Base-by-base conservation (phyloP, 2,888 invertebrate genomes). In the Maniola hyperantus region DNA sequence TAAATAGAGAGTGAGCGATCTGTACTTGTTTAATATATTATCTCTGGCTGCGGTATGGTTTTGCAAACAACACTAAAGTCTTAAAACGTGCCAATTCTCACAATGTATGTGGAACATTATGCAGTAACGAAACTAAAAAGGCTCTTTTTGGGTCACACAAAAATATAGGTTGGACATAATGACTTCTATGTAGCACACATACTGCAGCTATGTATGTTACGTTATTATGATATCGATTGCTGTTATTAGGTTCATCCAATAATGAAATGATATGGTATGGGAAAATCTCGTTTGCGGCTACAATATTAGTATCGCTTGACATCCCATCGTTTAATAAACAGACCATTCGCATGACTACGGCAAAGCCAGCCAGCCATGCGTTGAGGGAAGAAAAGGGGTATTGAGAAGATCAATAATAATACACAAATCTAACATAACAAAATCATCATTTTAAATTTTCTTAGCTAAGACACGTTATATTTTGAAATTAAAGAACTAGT, bases 131-230 rank as follows among this genome's bases (percentile, higher is more conserved):
- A 46, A 57, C 57, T 42, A 57, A 39, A 59, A 59, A 59, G 13
- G 46, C 33, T 44, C 26, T 46, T 59, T 59, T 59, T 59, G 59
- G 59, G 59, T 59, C 59, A 48, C 15, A 59, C 34, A 34, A 48
- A 48, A 59, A 48, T 48, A 48, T 59, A 59, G 59, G 59, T 59
- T 59, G 59, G 15, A 33, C 46, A 48, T 59, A 59, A 48, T 34
- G 33, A 59, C 59, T 33, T 46, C 34, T 42, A 42, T 59, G 42
- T 44, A 58, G 58, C 15, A 55, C 33, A 11, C 50, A 55, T 55
- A 26, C 58, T 8, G 44, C 58, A 46, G 44, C n/a, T n/a, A 33
- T 11, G n/a, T n/a, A 42, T 26, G 44, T 42, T 58, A 8, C 44
- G 26, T 44, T 58, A 58, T 36, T 54, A 55, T 53, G 53, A 53